These are phyloP conservation scores for Helogale parvula DNA, from an alignment of 2,113 vertebrate genomes.

Conservation along the genomic window DNA sequence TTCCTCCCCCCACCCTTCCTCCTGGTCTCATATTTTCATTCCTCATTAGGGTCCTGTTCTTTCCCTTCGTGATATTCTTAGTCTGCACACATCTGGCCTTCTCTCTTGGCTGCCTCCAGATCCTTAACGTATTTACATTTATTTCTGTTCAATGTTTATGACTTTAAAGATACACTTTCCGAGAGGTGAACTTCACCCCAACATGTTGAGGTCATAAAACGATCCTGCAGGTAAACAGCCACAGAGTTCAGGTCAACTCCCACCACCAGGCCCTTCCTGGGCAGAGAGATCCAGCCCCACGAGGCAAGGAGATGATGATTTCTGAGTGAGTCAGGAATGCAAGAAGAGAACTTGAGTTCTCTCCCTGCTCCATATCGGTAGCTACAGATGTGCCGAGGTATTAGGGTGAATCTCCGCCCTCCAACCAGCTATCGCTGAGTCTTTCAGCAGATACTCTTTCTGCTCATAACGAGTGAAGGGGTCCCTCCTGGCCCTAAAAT, in stretches of 20 bases:
- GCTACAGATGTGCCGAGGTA: fast-evolving
- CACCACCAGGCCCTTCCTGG: background rate
- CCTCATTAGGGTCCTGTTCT: background rate
- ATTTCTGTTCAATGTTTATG: background rate
- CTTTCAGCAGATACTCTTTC: background rate
- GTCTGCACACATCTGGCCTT: background rate
- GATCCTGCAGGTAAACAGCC: background rate
- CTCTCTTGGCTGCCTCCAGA: background rate
- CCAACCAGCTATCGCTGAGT: background rate
- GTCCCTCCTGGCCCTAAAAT: background rate
- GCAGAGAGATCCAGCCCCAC: background rate
- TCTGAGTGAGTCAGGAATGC: background rate
- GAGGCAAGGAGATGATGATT: background rate
- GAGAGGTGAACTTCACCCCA: background rate
- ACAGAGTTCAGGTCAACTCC: background rate
- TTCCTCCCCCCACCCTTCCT: background rate
- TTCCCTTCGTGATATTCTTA: background rate
- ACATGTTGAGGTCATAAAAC: background rate
- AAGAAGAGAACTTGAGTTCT: background rate
- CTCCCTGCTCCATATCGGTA: background rate
- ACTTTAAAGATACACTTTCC: background rate
- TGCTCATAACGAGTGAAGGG: background rate
- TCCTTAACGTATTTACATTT: background rate
- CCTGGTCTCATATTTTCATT: slow-evolving; percentile 47
- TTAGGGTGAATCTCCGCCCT: background rate